phyloP scores from a whole-genome alignment of 1,140 invertebrate genomes.

The Aradophagus sp. region DNA sequence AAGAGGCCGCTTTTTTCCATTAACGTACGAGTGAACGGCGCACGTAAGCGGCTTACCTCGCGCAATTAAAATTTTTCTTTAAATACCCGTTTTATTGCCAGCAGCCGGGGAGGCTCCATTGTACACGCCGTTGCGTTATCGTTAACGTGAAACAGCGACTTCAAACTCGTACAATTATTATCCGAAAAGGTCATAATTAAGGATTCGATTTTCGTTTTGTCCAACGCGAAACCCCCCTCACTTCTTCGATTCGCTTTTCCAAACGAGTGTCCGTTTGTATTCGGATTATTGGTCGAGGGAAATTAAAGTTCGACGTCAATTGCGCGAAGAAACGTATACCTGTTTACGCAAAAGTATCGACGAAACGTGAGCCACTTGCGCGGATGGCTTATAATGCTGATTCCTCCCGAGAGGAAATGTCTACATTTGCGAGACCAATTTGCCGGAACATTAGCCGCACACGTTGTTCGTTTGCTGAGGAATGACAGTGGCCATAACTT shows the following conservation, averaged over 20 bases:
- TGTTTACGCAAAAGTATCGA: slow-evolving; percentile 59
- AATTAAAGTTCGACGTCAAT: slow-evolving; percentile 51
- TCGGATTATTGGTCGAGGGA: slow-evolving; percentile 27
- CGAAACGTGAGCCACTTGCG: slow-evolving; percentile 65
- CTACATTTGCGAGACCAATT: slow-evolving; percentile 69
- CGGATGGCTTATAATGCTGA: slow-evolving; percentile 61
- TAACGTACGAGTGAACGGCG: slow-evolving; percentile 62
- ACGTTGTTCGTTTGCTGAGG: slow-evolving; percentile 59
- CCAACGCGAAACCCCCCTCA: too few species aligned
- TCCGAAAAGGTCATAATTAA: slow-evolving; percentile 41
- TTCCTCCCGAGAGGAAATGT: slow-evolving; percentile 65
- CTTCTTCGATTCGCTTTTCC: too few species aligned
- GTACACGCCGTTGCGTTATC: slow-evolving; percentile 48
- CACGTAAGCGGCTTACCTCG: slow-evolving; percentile 69
- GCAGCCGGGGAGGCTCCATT: slow-evolving; percentile 35
- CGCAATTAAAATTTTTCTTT: slow-evolving; percentile 74
- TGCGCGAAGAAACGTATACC: slow-evolving; percentile 36
- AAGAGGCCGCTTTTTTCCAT: slow-evolving; percentile 64
- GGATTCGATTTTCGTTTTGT: slow-evolving; percentile 22
- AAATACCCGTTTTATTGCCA: slow-evolving; percentile 64
- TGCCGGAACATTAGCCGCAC: slow-evolving; percentile 70
- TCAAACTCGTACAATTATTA: slow-evolving; percentile 35
- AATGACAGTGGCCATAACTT: slow-evolving; percentile 57
- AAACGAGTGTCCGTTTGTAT: slow-evolving; percentile 17
- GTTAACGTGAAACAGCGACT: slow-evolving; percentile 17